Evolutionary conservation across 2,797 vertebrate genomes (phyloP), one percentile per base, ranked within the genome.

Genomic region (Neostethus bicornis): DNA sequence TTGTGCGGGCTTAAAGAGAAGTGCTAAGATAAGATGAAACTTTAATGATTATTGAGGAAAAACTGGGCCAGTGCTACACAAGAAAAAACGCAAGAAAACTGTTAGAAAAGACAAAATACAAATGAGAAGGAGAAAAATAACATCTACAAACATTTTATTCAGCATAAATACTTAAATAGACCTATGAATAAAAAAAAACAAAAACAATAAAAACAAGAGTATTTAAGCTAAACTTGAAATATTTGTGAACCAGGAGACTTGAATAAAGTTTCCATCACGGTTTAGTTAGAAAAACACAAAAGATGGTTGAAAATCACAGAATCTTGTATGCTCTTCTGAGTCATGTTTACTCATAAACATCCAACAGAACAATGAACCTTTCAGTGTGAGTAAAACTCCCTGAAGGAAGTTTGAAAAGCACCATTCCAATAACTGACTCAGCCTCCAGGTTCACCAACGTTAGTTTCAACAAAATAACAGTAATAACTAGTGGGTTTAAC

Each of bases 11-110:
- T 70, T 43, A 66, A 61, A 75, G 50, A 61, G 20, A 60, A 52
- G 58, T 46, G 67, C 70, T 44, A 24, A 74, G 61, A 77, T 69
- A 31, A 58, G 45, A 78, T 85, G 29, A 73, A 79, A 80, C 59
- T 79, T 85, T 83, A 71, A 80, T 77, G 69, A 75, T 34, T 28
- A 31, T 26, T 51, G 49, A 39, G 10, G 47, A 35, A 51, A 55
- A 75, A 77, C 37, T 64, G 43, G 43, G 43, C 39, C 9, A 25
- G 7, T 29, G 59, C 23, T 31, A 20, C 23, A 6, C 17, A 6
- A 57, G 7, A 29, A 59, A 43, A 23, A 29, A 29, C 29, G 11
- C 31, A 31, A 12, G 29, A 13, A 12, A 31, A 29, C 31, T 31
- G 1, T 31, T 6, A 11, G 29, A 29, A 31, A 31, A 35, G 16